Conservation (phyloP, 2,888 invertebrate species). For the Polyommatus icarus region DNA sequence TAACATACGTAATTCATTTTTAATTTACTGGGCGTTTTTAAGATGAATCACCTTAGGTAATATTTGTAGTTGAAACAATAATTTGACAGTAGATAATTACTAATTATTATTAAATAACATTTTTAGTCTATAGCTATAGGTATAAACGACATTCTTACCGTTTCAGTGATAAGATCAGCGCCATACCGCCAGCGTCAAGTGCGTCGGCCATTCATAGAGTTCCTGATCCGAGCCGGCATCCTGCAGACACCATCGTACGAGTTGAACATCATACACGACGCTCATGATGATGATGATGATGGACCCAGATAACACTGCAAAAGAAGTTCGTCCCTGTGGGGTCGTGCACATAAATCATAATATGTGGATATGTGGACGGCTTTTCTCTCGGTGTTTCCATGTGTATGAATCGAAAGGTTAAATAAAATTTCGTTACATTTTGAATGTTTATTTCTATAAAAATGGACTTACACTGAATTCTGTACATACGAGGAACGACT, state of each 20-base stretch:
- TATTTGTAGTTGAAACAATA: too few relatives aligned
- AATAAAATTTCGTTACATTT: conserved; percentile 9
- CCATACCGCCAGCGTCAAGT: conserved; percentile 46
- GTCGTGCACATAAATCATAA: too few relatives aligned
- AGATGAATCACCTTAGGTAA: too few relatives aligned
- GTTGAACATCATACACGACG: conserved; percentile 36
- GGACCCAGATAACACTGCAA: conserved; percentile 15
- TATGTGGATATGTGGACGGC: too few relatives aligned
- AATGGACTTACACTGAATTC: conserved; percentile 17
- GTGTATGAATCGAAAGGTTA: not conserved
- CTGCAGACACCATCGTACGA: conserved; percentile 49
- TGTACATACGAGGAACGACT: conserved; percentile 14
- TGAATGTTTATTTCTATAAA: conserved; percentile 24
- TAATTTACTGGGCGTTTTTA: too few relatives aligned
- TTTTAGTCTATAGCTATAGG: not conserved
- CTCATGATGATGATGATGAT: conserved; percentile 33
- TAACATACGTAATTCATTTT: too few relatives aligned
- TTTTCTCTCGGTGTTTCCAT: not conserved
- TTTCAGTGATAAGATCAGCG: conserved; percentile 54
- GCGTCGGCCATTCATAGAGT: conserved; percentile 57
- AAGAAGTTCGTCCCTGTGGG: not conserved
- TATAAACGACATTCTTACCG: not conserved
- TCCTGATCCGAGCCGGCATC: conserved; percentile 56
- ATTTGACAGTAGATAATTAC: not conserved
- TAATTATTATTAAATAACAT: not conserved